Evolutionary conservation across 2,797 vertebrate species (phyloP).

Genomic region (Bucorvus abyssinicus): DNA sequence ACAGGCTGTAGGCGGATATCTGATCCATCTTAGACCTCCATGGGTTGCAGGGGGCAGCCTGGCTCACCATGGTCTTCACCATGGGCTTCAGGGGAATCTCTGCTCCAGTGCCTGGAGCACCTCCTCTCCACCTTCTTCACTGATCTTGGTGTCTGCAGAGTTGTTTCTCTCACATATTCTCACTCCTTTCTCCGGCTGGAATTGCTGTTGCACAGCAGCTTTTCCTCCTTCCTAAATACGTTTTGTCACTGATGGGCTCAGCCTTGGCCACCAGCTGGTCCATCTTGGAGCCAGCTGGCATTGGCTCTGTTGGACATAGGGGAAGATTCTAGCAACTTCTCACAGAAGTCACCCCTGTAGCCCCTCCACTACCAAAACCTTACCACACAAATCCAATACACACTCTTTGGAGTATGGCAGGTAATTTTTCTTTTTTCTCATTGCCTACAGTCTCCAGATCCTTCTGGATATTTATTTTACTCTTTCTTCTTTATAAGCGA

Average conservation of each 20-base stretch:
- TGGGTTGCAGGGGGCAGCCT: background rate
- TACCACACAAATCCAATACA: background rate
- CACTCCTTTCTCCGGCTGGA: background rate
- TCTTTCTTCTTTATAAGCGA: background rate
- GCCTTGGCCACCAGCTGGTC: background rate
- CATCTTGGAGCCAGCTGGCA: background rate
- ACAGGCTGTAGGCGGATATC: background rate
- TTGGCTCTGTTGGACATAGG: rapidly evolving
- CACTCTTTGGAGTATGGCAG: background rate
- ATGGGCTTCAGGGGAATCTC: background rate
- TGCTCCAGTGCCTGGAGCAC: background rate
- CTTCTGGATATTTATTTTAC: background rate
- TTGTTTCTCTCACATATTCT: background rate
- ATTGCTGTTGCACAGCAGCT: background rate
- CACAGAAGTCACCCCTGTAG: background rate
- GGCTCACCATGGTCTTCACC: background rate
- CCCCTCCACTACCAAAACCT: background rate
- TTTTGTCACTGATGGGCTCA: background rate
- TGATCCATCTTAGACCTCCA: background rate
- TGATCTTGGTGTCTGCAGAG: background rate
- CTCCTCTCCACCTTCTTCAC: too few relatives aligned
- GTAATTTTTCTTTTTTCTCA: background rate
- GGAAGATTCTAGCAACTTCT: background rate
- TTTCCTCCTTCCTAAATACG: background rate
- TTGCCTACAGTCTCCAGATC: background rate